phyloP scores from a whole-genome alignment of 2,888 invertebrate genomes.

The Apodemia duryi region DNA sequence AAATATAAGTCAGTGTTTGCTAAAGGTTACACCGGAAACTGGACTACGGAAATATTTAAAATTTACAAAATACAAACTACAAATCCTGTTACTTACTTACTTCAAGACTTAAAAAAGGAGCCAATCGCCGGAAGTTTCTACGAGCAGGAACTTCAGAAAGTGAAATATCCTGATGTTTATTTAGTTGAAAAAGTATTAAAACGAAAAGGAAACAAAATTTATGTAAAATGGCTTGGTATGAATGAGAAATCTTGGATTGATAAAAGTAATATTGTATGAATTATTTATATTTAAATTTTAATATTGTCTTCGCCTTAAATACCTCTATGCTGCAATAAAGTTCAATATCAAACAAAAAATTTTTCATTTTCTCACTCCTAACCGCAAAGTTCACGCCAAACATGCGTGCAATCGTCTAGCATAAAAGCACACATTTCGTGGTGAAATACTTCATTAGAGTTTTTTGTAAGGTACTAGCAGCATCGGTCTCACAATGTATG shows the following conservation, averaged over 20 bases:
- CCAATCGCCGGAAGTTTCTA: slow-evolving; percentile 28
- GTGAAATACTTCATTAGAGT: too few relatives aligned
- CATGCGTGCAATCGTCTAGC: too few relatives aligned
- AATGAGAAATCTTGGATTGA: not conserved
- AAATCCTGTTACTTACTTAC: slow-evolving; percentile 25
- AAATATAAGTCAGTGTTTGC: slow-evolving; percentile 16
- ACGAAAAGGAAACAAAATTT: slow-evolving; percentile 20
- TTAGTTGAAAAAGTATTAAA: slow-evolving; percentile 25
- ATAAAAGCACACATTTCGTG: too few relatives aligned
- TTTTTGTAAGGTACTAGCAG: too few relatives aligned
- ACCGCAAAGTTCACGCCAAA: too few relatives aligned
- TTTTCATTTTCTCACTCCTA: too few relatives aligned
- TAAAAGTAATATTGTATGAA: slow-evolving; percentile 12
- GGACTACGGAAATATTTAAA: slow-evolving; percentile 32
- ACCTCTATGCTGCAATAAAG: too few relatives aligned
- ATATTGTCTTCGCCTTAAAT: too few relatives aligned
- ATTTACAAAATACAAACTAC: slow-evolving; percentile 27
- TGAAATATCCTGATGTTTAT: slow-evolving; percentile 19
- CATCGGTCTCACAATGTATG: not conserved
- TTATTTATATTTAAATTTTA: too few relatives aligned
- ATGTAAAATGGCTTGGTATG: slow-evolving; percentile 23
- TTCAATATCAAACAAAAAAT: too few relatives aligned
- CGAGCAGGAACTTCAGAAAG: slow-evolving; percentile 28
- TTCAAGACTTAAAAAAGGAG: slow-evolving; percentile 25
- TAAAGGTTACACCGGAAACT: slow-evolving; percentile 16